Conservation (phyloP, 1,140 invertebrate genomes). For the Agrilus planipennis region DNA sequence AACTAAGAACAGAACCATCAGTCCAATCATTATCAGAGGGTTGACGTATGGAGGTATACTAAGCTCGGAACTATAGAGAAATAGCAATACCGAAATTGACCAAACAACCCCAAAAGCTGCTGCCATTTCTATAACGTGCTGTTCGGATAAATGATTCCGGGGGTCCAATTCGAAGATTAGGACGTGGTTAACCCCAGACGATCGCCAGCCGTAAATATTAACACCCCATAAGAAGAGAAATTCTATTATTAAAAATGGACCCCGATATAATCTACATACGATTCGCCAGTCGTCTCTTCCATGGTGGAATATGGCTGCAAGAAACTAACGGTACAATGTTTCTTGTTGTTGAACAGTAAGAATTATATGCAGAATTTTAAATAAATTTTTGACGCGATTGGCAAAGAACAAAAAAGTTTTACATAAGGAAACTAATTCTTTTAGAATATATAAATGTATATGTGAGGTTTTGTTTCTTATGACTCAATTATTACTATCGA, state of each 20-base stretch:
- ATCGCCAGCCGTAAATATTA: constrained; percentile 97
- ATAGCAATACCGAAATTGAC: constrained; percentile 73
- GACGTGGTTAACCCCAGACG: constrained; percentile 97
- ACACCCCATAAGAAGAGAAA: constrained; percentile 94
- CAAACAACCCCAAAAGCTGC: constrained; percentile 92
- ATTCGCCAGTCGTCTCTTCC: constrained; percentile 62
- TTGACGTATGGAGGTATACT: constrained; percentile 84
- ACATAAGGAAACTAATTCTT: no score
- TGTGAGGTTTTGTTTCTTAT: no score
- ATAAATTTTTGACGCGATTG: no score
- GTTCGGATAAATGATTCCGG: constrained; percentile 89
- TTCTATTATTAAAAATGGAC: constrained; percentile 83
- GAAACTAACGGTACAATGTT: no score
- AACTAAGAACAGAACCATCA: constrained; percentile 81
- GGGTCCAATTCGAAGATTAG: constrained; percentile 98
- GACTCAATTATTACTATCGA: no score
- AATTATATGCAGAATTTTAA: no score
- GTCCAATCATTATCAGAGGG: constrained; percentile 71
- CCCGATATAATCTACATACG: constrained; percentile 79
- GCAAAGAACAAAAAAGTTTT: no score
- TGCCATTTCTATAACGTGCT: constrained; percentile 93
- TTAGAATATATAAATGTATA: no score
- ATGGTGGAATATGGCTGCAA: constrained; percentile 60
- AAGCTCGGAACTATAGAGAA: constrained; percentile 74
- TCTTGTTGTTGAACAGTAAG: no score